These are phyloP conservation scores for Agriopis leucophaearia DNA, from an alignment of 2,888 invertebrate genomes.

Conservation along the genomic window DNA sequence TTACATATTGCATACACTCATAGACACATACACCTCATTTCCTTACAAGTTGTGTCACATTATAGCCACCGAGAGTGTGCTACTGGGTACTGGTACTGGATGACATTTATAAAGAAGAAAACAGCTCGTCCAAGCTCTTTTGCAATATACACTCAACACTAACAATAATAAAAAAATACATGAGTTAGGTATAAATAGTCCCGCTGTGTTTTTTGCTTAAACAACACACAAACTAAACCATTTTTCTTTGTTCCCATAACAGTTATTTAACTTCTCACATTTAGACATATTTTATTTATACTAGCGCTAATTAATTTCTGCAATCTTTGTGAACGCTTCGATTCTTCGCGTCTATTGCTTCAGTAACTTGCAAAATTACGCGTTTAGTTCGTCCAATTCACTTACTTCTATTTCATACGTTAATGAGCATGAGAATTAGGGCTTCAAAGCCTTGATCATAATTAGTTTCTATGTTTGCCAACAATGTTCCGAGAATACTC, in stretches of 20 bases:
- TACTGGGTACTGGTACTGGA: conserved; percentile 61
- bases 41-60: conserved; percentile 57
- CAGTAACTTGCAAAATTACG: conserved; percentile 42
- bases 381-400: conserved; percentile 20
- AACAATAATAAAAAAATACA: not conserved
- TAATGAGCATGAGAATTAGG: conserved; percentile 35
- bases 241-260: too few species aligned
- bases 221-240: too few species aligned
- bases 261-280: not conserved
- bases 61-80: conserved; percentile 61
- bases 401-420: conserved; percentile 36
- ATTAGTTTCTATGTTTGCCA: not conserved
- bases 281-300: conserved; percentile 2
- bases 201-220: too few species aligned
- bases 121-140: conserved; percentile 56
- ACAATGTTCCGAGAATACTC: not conserved
- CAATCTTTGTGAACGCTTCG: conserved; percentile 51
- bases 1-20: not conserved
- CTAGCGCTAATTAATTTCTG: conserved; percentile 59
- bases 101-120: conserved; percentile 72
- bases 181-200: too few species aligned
- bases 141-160: conserved; percentile 47
- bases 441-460: conserved; percentile 7
- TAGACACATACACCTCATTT: conserved; percentile 13
- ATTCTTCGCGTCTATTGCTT: conserved; percentile 51